phyloP scores from a whole-genome alignment of 2,797 vertebrate species.

The Chelonia mydas region DNA sequence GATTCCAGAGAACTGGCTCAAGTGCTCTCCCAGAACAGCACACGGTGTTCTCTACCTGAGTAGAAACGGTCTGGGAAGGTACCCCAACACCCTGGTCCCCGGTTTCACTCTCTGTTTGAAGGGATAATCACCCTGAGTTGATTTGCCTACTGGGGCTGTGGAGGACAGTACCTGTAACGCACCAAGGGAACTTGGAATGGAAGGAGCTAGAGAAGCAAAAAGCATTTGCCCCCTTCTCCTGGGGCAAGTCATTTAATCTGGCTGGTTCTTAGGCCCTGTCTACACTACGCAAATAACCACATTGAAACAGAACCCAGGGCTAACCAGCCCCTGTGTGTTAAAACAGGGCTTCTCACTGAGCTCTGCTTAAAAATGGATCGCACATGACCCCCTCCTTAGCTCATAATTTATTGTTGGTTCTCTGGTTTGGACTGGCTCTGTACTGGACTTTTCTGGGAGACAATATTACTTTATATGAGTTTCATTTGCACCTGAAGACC shows the following conservation, averaged over 20 bases:
- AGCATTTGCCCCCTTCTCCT: background rate
- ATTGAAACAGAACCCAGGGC: background rate
- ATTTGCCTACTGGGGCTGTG: background rate
- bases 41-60: background rate
- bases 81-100: background rate
- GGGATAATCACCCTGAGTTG: background rate
- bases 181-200: background rate
- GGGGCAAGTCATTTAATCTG: background rate
- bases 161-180: background rate
- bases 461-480: background rate
- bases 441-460: background rate
- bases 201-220: background rate
- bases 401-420: background rate
- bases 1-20: background rate
- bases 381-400: background rate
- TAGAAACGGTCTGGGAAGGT: background rate
- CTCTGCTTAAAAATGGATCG: background rate
- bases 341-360: too few species aligned
- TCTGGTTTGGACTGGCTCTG: background rate
- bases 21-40: background rate
- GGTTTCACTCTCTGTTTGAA: background rate
- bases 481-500: background rate
- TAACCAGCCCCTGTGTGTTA: background rate
- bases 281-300: background rate
- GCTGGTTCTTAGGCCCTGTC: background rate